phyloP scores from a whole-genome alignment of 2,888 invertebrate genomes.

The Gymnoscelis rufifasciata region DNA sequence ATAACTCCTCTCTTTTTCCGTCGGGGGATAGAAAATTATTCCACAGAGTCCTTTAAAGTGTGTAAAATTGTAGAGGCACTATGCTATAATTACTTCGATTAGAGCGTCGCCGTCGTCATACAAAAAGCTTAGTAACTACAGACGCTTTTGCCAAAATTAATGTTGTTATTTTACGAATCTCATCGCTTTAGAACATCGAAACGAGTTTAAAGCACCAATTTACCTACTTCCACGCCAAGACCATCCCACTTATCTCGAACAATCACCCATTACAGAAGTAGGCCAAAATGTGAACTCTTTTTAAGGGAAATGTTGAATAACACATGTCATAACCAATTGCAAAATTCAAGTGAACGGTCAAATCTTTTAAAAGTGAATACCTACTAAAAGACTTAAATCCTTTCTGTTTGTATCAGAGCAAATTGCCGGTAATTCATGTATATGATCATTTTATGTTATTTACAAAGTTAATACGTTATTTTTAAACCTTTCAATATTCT shows the following conservation, averaged over 20 bases:
- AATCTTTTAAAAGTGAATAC: conserved; percentile 5
- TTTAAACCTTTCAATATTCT: too few relatives aligned
- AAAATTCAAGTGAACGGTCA: conserved; percentile 21
- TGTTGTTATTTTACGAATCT: background rate
- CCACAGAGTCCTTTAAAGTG: too few relatives aligned
- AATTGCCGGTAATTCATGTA: background rate
- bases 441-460: too few relatives aligned
- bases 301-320: conserved; percentile 27
- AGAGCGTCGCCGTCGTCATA: too few relatives aligned
- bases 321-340: conserved; percentile 26
- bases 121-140: too few relatives aligned
- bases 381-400: too few relatives aligned
- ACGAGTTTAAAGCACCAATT: background rate
- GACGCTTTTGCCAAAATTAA: too few relatives aligned
- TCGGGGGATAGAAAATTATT: too few relatives aligned
- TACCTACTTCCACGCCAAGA: background rate
- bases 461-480: too few relatives aligned
- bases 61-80: too few relatives aligned
- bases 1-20: too few relatives aligned
- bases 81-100: too few relatives aligned
- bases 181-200: background rate
- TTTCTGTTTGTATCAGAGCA: background rate
- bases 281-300: conserved; percentile 24
- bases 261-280: conserved; percentile 9
- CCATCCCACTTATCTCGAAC: background rate